Evolutionary conservation across 2,113 vertebrate genomes (phyloP).

Genomic region (Plotosus lineatus): DNA sequence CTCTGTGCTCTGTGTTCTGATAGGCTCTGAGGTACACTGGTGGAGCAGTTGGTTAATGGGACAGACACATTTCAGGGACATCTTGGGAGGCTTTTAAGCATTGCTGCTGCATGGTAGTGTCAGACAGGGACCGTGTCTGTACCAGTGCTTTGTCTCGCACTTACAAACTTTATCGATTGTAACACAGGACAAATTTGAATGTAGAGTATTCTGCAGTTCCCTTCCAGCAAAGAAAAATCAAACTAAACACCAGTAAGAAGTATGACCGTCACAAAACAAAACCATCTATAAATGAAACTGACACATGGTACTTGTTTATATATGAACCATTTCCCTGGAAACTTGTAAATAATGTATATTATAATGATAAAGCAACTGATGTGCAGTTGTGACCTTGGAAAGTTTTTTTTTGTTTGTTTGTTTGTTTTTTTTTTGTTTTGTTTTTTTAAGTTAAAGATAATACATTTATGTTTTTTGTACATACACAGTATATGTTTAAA

Average conservation of each 20-base stretch:
- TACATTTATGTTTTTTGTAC: slow-evolving; percentile 71
- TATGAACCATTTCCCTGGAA: slow-evolving; percentile 64
- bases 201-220: slow-evolving; percentile 78
- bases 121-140: slow-evolving; percentile 42
- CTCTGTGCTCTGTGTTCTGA: not conserved
- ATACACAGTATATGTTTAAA: slow-evolving; percentile 69
- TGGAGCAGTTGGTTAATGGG: slow-evolving; percentile 11
- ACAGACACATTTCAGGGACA: slow-evolving; percentile 46
- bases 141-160: slow-evolving; percentile 71
- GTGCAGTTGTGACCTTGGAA: slow-evolving; percentile 56
- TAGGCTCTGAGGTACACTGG: slow-evolving; percentile 5
- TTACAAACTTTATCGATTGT: slow-evolving; percentile 83
- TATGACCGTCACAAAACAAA: slow-evolving; percentile 49
- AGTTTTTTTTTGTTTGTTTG: slow-evolving; percentile 37
- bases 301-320: slow-evolving; percentile 62
- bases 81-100: slow-evolving; percentile 53
- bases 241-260: slow-evolving; percentile 46
- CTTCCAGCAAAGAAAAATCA: slow-evolving; percentile 57
- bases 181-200: slow-evolving; percentile 94
- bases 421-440: too few relatives aligned
- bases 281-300: slow-evolving; percentile 41
- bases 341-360: slow-evolving; percentile 69
- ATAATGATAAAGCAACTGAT: slow-evolving; percentile 60
- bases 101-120: slow-evolving; percentile 53
- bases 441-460: slow-evolving; percentile 71